phyloP scores from a whole-genome alignment of 2,888 invertebrate genomes.

The Leptinotarsa tumamoca region DNA sequence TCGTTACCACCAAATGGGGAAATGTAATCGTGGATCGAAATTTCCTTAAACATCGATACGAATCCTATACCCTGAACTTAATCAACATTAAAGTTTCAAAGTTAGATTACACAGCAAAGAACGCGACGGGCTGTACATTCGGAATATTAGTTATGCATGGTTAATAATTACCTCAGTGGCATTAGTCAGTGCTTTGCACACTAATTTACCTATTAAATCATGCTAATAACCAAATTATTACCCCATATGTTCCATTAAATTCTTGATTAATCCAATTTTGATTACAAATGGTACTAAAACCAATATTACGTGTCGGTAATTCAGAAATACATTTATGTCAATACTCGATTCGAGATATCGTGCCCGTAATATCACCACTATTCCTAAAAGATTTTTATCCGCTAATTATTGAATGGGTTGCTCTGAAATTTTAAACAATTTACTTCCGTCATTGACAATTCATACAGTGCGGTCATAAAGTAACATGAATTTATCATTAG shows the following conservation, averaged over 20 bases:
- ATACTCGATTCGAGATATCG: background rate
- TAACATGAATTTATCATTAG: too few species aligned
- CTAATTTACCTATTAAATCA: slow-evolving; percentile 4
- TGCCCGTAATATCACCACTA: background rate
- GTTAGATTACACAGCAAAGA: background rate
- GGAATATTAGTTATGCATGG: background rate
- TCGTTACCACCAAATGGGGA: too few species aligned
- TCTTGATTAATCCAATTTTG: slow-evolving; percentile 15
- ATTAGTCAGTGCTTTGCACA: slow-evolving; percentile 17
- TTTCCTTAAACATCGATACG: background rate
- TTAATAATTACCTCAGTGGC: background rate
- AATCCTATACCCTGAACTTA: background rate
- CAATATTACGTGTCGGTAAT: slow-evolving; percentile 15
- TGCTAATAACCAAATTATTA: slow-evolving; percentile 16
- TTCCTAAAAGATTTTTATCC: background rate
- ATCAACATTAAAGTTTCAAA: background rate
- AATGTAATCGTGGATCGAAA: too few species aligned
- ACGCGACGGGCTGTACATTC: background rate
- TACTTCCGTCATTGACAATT: too few species aligned
- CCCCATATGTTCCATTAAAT: slow-evolving; percentile 17
- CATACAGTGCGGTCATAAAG: too few species aligned
- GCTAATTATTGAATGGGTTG: too few species aligned
- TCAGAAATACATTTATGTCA: background rate
- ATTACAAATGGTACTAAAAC: slow-evolving; percentile 13
- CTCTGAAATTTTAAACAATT: too few species aligned